Evolutionary conservation across 2,888 invertebrate genomes (phyloP), one percentile per base, ranked within the genome.

Genomic region (Eremobia ochroleuca): DNA sequence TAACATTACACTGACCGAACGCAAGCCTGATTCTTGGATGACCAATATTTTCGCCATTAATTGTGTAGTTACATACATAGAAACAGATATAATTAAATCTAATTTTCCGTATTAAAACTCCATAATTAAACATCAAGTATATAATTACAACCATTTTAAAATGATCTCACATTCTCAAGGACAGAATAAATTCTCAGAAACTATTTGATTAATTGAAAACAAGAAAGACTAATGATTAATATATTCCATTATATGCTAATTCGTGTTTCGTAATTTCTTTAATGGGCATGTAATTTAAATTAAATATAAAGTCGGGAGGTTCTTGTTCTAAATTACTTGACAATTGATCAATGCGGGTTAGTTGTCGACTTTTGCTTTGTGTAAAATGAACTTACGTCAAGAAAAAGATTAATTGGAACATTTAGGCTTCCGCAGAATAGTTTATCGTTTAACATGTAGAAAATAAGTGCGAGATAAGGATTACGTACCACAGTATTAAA

Each of bases 181-280:
- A 66, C 71, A 62, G 68, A 52, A 66, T 55, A 40, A 49, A 68
- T 62, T 76, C 64, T 61, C 25, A 49, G 70, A 68, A 74, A 52
- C 49, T 70, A 73, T 73, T 73, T 78, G 25, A 69, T 76, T 81
- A 72, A 76, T 72, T 65, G 59, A 74, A 65, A 76, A 73, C 58
- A 73, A 74, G 72, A 77, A 73, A 73, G 43, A 73, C 61, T 65
- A 64, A 71, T 64, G 40, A 78, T 75, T 79, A 76, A 81, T 86
- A 64, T 69, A 83, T 85, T 82, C 76, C 79, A 82, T 89, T 88
- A 81, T 86, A 89, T 88, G 85, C 64, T 79, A 87, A 87, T 88
- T 73, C 52, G 37, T 71, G 70, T 80, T 86, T 81, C 73, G 85
- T 89, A 87, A 71, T 77, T 52, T 65, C 25, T 72, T 64, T 73